Conservation (phyloP, 92 coral and sea anemone genomes). For the Heteractis magnifica region DNA sequence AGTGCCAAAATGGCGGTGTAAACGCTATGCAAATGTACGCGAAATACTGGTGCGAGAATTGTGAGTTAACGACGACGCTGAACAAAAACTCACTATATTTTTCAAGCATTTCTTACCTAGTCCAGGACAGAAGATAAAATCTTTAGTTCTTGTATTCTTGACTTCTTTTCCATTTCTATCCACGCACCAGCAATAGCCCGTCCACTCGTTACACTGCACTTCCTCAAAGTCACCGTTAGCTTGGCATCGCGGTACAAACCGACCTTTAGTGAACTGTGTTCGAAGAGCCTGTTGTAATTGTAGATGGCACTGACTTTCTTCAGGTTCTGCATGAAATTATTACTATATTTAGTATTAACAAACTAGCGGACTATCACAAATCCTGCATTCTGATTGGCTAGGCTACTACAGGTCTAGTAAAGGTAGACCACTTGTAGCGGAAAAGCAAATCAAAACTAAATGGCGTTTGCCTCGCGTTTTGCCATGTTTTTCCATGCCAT, state of each 20-base stretch:
- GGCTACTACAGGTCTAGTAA: no score
- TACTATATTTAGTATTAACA: not conserved
- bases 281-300: conserved; percentile 56
- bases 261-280: conserved; percentile 40
- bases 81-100: no score
- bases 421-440: no score
- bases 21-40: no score
- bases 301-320: conserved; percentile 47
- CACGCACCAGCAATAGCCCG: conserved; percentile 85
- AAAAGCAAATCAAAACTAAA: no score
- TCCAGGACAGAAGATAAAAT: conserved; percentile 75
- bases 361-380: not conserved
- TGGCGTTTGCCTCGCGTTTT: no score
- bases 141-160: conserved; percentile 60
- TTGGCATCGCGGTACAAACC: conserved; percentile 70
- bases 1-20: no score
- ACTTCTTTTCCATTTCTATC: conserved; percentile 61
- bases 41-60: no score
- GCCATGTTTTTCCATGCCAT: no score
- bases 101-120: conserved; percentile 49
- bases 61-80: no score
- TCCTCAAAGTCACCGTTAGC: conserved; percentile 72
- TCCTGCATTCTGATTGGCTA: not conserved
- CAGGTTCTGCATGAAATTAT: not conserved
- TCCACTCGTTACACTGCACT: conserved; percentile 64